phyloP scores from a whole-genome alignment of 2,888 invertebrate genomes.

The Perdita meconis region DNA sequence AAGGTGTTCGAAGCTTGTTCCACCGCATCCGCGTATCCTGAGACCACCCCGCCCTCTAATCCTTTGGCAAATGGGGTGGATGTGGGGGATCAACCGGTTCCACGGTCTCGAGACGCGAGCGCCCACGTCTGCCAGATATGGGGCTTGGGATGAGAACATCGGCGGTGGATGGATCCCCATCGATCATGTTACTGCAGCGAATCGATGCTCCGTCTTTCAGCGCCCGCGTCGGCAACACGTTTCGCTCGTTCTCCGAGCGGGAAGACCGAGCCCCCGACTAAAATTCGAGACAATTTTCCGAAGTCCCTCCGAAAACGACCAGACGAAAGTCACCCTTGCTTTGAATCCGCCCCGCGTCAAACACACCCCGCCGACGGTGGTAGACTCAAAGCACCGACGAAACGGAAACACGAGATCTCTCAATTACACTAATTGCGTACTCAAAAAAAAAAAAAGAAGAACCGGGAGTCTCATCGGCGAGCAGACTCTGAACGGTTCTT shows the following conservation, averaged over 20 bases:
- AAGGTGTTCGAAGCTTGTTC: not conserved
- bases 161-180: too few relatives aligned
- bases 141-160: too few relatives aligned
- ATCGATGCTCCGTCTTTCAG: too few relatives aligned
- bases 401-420: constrained; percentile 44
- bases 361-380: constrained; percentile 22
- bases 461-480: constrained; percentile 23
- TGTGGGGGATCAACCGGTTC: constrained; percentile 3
- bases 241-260: not conserved
- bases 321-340: not conserved
- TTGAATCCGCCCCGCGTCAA: constrained; percentile 4
- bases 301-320: not conserved
- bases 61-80: constrained; percentile 8
- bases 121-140: too few relatives aligned
- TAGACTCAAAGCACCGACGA: constrained; percentile 1
- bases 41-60: not conserved
- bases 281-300: not conserved
- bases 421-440: constrained; percentile 56
- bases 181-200: too few relatives aligned
- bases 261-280: too few relatives aligned
- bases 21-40: not conserved
- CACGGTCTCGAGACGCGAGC: too few relatives aligned
- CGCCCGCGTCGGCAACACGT: too few relatives aligned
- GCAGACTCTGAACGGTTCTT: constrained; percentile 48
- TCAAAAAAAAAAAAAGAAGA: constrained; percentile 42